phyloP scores from a whole-genome alignment of 2,797 vertebrate species.

The Pterois miles region DNA sequence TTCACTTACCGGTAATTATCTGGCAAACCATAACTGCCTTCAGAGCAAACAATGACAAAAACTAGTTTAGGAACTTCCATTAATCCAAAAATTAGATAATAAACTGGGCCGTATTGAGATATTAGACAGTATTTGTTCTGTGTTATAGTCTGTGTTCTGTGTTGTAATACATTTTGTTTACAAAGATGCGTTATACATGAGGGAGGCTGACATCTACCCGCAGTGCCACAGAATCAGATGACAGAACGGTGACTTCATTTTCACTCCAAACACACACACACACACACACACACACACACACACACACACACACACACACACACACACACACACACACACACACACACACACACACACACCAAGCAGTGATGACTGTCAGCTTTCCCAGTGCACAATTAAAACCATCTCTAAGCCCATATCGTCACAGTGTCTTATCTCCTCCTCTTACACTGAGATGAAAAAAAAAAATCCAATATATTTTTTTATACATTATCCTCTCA shows the following conservation, averaged over 20 bases:
- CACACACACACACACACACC: conserved; percentile 28
- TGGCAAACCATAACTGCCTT: background rate
- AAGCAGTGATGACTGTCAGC: conserved; percentile 46
- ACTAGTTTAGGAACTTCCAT: background rate
- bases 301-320: conserved; percentile 20
- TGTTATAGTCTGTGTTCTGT: background rate
- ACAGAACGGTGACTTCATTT: conserved; percentile 42
- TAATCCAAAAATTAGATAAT: background rate
- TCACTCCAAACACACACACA: conserved; percentile 31
- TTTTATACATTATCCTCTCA: conserved; percentile 31
- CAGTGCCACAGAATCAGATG: conserved; percentile 32
- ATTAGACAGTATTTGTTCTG: background rate
- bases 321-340: conserved; percentile 16
- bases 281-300: conserved; percentile 5
- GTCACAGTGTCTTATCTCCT: conserved; percentile 50
- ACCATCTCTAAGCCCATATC: conserved; percentile 19
- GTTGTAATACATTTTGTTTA: conserved; percentile 21
- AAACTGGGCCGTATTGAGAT: background rate
- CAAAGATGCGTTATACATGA: background rate
- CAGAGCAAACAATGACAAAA: conserved; percentile 15
- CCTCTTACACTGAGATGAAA: conserved; percentile 41
- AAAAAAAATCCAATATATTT: conserved; percentile 27
- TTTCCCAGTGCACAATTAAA: conserved; percentile 36
- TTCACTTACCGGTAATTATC: conserved; percentile 13
- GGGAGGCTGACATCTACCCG: conserved; percentile 31